A percentile compares a stretch with the other conserved stretches of the same genome.
Conservation (phyloP, 2,888 invertebrate species). For the Metacarcinus magister region DNA sequence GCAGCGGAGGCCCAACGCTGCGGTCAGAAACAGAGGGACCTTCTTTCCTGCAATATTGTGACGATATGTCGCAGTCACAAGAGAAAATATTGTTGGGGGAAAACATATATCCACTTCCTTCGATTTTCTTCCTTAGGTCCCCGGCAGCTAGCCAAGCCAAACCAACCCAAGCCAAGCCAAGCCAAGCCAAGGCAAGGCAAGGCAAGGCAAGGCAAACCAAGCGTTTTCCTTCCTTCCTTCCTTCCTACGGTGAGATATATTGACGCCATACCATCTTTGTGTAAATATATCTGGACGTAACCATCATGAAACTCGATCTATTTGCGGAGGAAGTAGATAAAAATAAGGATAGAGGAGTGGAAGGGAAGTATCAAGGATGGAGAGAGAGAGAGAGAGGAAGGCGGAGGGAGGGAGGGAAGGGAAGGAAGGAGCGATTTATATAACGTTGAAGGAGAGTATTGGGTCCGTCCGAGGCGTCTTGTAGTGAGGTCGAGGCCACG, state of each 20-base stretch:
- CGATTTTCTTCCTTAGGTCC: neutral
- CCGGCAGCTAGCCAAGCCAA: conserved; percentile 12
- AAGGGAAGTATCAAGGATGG: neutral
- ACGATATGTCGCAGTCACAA: conserved; percentile 38
- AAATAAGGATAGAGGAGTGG: neutral
- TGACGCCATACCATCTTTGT: neutral
- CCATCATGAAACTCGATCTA: neutral
- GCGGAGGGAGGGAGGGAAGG: neutral
- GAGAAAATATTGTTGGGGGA: neutral
- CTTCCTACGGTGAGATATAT: neutral
- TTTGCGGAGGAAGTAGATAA: neutral
- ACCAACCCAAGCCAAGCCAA: too few relatives aligned
- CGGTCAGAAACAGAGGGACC: conserved; percentile 41
- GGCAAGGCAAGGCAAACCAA: too few relatives aligned
- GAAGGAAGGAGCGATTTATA: conserved; percentile 27
- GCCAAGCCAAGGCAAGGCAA: neutral
- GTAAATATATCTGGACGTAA: neutral
- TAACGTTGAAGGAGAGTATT: neutral
- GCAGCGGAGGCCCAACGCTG: neutral
- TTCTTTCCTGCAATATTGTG: conserved; percentile 41
- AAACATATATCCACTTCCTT: neutral
- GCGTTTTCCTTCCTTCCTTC: neutral
- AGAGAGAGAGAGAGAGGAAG: neutral
- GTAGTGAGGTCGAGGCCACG: neutral
- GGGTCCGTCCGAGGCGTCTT: neutral